phyloP scores from a whole-genome alignment of 2,797 vertebrate genomes.

The Clarias laeviceps region DNA sequence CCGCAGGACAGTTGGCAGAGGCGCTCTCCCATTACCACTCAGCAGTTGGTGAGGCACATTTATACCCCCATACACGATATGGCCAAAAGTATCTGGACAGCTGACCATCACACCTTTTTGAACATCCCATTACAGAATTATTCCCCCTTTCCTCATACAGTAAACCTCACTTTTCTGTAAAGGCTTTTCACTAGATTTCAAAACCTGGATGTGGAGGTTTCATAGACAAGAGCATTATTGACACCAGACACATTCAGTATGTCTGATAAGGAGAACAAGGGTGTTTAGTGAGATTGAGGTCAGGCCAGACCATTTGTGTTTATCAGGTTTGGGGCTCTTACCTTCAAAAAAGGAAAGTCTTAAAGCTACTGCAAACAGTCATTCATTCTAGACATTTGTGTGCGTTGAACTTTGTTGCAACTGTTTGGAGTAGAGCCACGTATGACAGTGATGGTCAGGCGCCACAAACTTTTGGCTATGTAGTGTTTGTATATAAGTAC shows the following conservation, averaged over 20 bases:
- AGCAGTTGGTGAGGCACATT: constrained; percentile 79
- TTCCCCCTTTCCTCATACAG: no score
- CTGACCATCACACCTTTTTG: neutral
- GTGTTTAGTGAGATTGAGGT: neutral
- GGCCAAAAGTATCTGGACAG: neutral
- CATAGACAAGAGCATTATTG: neutral
- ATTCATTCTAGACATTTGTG: neutral
- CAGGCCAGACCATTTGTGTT: no score
- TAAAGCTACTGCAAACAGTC: neutral
- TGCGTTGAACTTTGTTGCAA: neutral
- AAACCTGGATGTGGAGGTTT: neutral
- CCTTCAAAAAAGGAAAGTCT: neutral
- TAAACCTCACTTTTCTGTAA: neutral
- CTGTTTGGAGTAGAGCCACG: neutral
- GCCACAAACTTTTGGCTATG: neutral
- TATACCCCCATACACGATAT: constrained; percentile 11
- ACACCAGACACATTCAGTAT: neutral
- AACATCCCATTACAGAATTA: neutral
- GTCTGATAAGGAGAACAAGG: neutral
- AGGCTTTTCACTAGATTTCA: neutral
- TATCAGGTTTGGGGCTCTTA: neutral
- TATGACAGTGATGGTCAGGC: neutral
- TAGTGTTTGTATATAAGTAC: neutral
- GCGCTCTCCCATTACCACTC: constrained; percentile 86
- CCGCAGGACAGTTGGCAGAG: constrained; percentile 84